Conservation (phyloP, 2,113 vertebrate species). For the Leptodactylus fuscus region DNA sequence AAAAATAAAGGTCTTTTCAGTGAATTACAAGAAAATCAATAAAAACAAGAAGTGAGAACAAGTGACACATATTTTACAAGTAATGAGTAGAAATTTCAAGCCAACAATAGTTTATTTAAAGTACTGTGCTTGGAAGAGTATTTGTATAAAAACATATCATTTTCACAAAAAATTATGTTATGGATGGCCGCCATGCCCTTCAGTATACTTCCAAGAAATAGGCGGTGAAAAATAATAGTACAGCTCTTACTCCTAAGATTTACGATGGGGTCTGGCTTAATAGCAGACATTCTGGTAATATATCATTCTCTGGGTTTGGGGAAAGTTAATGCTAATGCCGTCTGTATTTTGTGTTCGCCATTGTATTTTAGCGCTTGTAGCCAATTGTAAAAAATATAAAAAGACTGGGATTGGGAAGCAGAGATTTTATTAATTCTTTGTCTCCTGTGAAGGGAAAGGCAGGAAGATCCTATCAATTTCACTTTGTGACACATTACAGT, state of each 20-base stretch:
- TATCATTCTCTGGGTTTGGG: background rate
- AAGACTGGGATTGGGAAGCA: background rate
- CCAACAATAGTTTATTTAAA: background rate
- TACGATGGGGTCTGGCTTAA: background rate
- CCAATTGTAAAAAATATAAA: background rate
- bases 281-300: background rate
- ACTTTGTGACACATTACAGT: background rate
- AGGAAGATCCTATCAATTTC: constrained; percentile 18
- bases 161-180: background rate
- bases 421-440: constrained; percentile 15
- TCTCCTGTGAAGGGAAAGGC: background rate
- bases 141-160: background rate
- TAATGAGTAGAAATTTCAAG: background rate
- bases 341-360: background rate
- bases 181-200: background rate
- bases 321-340: background rate
- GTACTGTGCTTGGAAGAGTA: background rate
- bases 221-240: background rate
- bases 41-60: constrained; percentile 24
- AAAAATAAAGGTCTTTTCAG: constrained; percentile 1
- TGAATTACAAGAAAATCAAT: constrained; percentile 51
- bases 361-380: background rate
- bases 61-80: constrained; percentile 18
- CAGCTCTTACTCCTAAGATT: constrained; percentile 4
- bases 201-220: background rate